phyloP scores from a whole-genome alignment of 2,888 invertebrate genomes.

The Brenthis daphne region DNA sequence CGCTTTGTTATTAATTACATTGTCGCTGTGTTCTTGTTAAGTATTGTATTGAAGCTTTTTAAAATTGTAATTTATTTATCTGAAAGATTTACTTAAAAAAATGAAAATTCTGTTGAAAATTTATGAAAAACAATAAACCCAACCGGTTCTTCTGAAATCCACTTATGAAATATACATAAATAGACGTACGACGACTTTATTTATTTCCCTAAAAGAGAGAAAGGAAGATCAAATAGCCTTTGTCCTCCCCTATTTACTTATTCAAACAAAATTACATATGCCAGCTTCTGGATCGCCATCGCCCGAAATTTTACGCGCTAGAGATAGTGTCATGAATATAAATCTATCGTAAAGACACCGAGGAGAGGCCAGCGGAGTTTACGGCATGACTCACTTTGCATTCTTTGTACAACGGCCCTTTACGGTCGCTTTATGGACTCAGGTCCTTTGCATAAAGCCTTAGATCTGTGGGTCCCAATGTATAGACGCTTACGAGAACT shows the following conservation, averaged over 20 bases:
- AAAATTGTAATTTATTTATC: no score
- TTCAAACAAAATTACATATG: slow-evolving; percentile 83
- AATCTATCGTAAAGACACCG: slow-evolving; percentile 80
- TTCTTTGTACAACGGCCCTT: slow-evolving; percentile 77
- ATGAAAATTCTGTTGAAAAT: neutral
- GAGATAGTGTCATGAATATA: slow-evolving; percentile 82
- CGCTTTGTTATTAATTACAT: neutral
- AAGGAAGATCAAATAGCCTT: slow-evolving; percentile 78
- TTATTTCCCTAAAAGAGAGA: slow-evolving; percentile 69
- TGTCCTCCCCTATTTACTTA: slow-evolving; percentile 81
- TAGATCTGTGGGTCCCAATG: slow-evolving; percentile 49
- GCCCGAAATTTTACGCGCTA: slow-evolving; percentile 81
- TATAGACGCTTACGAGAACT: slow-evolving; percentile 40
- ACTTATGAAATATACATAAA: slow-evolving; percentile 76
- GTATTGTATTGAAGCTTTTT: no score
- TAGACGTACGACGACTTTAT: slow-evolving; percentile 68
- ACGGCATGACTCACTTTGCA: slow-evolving; percentile 79
- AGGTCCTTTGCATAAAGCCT: slow-evolving; percentile 77
- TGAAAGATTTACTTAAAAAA: neutral
- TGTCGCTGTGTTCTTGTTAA: neutral
- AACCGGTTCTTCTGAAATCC: slow-evolving; percentile 69
- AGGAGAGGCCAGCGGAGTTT: slow-evolving; percentile 69
- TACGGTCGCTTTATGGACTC: slow-evolving; percentile 78
- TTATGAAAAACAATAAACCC: slow-evolving; percentile 59
- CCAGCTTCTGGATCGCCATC: slow-evolving; percentile 79